Percentiles rank a stretch among this genome's conserved stretches.
These are phyloP conservation scores for Camptogramma bilineatum DNA, from an alignment of 2,888 invertebrate species.

Conservation along the genomic window DNA sequence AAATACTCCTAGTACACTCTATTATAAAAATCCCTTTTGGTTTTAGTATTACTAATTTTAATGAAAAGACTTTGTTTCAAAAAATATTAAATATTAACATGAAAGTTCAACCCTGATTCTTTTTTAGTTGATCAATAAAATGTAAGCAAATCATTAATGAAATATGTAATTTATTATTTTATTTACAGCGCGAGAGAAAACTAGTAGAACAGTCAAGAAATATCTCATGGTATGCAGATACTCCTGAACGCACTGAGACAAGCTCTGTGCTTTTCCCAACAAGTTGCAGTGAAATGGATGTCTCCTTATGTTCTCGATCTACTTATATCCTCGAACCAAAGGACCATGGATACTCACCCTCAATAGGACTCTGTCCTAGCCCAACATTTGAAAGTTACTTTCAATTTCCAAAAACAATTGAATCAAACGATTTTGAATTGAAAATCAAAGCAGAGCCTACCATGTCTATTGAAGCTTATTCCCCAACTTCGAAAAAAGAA, in stretches of 20 bases:
- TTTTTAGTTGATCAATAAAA: background rate
- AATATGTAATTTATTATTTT: background rate
- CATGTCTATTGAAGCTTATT: conserved; percentile 33
- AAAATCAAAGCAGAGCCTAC: conserved; percentile 31
- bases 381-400: conserved; percentile 12
- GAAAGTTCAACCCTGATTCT: too few relatives aligned
- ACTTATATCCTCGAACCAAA: conserved; percentile 30
- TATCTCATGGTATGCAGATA: conserved; percentile 13
- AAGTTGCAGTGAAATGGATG: conserved; percentile 25
- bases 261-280: conserved; percentile 29
- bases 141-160: background rate
- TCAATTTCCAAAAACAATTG: conserved; percentile 4
- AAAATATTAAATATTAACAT: too few relatives aligned
- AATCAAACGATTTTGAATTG: background rate
- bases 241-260: conserved; percentile 21
- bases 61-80: too few relatives aligned
- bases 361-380: conserved; percentile 9
- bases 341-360: conserved; percentile 16
- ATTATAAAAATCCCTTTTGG: background rate
- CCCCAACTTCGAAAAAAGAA: conserved; percentile 16
- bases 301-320: conserved; percentile 31
- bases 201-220: conserved; percentile 33
- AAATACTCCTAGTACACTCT: background rate
- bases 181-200: conserved; percentile 47
- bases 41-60: too few relatives aligned